Conservation (phyloP, 1,140 invertebrate species). For the Luehdorfia chinensis region DNA sequence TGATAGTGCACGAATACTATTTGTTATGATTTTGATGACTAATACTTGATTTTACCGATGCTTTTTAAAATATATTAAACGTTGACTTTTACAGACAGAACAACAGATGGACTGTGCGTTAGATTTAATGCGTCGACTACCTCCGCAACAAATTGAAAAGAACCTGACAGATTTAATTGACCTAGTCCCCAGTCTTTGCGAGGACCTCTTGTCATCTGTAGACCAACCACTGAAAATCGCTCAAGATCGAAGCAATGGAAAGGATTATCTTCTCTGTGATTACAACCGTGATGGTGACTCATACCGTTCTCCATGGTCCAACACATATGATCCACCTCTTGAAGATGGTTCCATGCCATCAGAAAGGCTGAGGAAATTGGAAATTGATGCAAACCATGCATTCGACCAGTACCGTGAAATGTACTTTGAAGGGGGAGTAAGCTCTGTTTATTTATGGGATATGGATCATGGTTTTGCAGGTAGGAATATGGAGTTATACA, state of each 20-base stretch:
- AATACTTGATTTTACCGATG: constrained; percentile 37
- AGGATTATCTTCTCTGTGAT: constrained; percentile 99
- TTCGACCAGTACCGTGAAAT: constrained; percentile 99
- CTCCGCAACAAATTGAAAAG: constrained; percentile 99
- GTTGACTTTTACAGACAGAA: constrained; percentile 86
- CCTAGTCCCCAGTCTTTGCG: constrained; percentile 95
- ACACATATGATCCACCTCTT: constrained; percentile 97
- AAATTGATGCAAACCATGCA: constrained; percentile 98
- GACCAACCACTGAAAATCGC: constrained; percentile 99
- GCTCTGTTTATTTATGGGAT: constrained; percentile 99
- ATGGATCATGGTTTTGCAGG: constrained; percentile 98
- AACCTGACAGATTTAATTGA: constrained; percentile 98
- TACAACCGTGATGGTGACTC: constrained; percentile 99
- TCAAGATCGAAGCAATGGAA: constrained; percentile 94
- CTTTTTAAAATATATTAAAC: neutral
- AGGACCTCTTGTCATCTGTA: constrained; percentile 97
- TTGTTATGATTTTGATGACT: constrained; percentile 58
- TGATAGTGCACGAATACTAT: constrained; percentile 24
- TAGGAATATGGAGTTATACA: too few species aligned
- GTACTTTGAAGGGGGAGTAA: constrained; percentile 99
- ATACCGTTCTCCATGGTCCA: constrained; percentile 99
- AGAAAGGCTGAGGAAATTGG: constrained; percentile 95
- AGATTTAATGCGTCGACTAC: constrained; percentile 98
- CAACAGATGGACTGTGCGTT: constrained; percentile 99
- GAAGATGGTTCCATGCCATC: constrained; percentile 99